These are phyloP conservation scores for Sepioteuthis lessoniana DNA, from an alignment of 2,888 invertebrate genomes.

Conservation along the genomic window DNA sequence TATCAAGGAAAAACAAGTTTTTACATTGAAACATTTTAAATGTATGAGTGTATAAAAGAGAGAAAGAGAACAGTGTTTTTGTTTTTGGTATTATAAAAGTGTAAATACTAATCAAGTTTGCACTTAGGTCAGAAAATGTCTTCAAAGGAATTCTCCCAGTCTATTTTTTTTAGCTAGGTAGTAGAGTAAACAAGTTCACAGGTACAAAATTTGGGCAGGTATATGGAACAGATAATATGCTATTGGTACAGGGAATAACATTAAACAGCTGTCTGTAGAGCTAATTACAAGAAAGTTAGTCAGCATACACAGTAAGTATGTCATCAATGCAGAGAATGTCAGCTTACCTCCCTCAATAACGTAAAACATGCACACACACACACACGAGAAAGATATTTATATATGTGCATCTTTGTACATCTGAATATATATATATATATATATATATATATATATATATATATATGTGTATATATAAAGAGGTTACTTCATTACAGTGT, in stretches of 20 bases:
- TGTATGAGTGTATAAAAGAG: no score
- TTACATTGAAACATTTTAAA: no score
- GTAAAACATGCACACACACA: neutral
- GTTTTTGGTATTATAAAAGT: no score
- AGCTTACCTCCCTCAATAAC: neutral
- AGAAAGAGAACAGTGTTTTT: no score
- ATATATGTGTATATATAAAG: no score
- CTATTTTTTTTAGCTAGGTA: neutral
- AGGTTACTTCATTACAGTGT: no score
- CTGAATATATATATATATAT: neutral
- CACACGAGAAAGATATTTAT: neutral
- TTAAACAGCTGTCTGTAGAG: slow-evolving; percentile 21
- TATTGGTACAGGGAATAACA: neutral
- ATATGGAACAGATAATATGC: neutral
- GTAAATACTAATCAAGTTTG: neutral
- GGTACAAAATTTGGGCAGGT: slow-evolving; percentile 21
- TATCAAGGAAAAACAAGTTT: no score
- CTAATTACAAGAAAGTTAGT: neutral
- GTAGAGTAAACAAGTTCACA: neutral
- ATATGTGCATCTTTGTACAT: neutral
- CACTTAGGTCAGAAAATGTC: neutral
- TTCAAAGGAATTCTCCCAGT: neutral
- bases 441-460: no score
- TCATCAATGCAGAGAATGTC: slow-evolving; percentile 2
- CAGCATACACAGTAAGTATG: neutral